phyloP scores from a whole-genome alignment of 2,797 vertebrate species.

The Pitangus sulphuratus region DNA sequence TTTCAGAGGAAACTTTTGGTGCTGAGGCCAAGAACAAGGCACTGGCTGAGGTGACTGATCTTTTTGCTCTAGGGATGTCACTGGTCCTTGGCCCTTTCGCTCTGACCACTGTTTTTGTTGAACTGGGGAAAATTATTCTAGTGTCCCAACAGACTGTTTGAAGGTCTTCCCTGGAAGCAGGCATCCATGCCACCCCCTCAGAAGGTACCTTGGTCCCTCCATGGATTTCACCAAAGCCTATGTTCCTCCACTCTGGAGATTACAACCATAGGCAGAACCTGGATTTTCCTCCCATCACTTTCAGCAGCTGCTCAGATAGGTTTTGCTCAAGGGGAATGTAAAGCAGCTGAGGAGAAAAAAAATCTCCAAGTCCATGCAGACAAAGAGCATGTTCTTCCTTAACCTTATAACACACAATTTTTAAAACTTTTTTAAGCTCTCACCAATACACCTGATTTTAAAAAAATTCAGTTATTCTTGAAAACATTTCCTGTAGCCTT shows the following conservation, averaged over 20 bases:
- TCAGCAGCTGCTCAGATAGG: not conserved
- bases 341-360: not conserved
- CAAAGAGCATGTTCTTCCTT: not conserved
- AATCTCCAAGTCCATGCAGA: not conserved
- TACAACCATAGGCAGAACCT: fast-evolving
- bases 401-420: not conserved
- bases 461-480: not conserved
- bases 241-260: not conserved
- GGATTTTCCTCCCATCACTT: not conserved
- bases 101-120: not conserved
- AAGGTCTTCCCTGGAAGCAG: not conserved
- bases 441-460: not conserved
- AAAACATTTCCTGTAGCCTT: not conserved
- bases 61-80: not conserved
- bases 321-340: not conserved
- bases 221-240: not conserved
- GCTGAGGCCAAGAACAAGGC: not conserved
- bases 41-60: not conserved
- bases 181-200: fast-evolving
- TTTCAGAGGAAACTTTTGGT: not conserved
- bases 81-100: not conserved
- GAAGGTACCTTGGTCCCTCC: not conserved
- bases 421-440: not conserved
- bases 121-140: not conserved
- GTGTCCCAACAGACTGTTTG: not conserved